Evolutionary conservation across 2,797 vertebrate species (phyloP), one percentile per base, ranked within the genome.

Genomic region (Hoplostethus mediterraneus): DNA sequence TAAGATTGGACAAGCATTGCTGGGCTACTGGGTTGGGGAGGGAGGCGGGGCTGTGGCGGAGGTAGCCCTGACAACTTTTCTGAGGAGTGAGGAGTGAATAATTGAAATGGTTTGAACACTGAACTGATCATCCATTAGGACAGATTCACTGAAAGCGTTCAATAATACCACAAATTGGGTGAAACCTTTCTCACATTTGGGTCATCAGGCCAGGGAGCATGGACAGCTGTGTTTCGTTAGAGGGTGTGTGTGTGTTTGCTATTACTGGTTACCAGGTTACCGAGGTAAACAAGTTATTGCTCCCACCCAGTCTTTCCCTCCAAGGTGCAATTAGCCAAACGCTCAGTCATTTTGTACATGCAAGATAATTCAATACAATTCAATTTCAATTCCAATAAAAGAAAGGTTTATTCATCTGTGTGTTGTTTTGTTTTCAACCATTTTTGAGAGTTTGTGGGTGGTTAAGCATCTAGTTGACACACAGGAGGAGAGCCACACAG

Each of bases 1-100:
- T 95, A 95, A 94, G 93, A 92, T 93, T 94, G 95, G 95, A 95
- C 94, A 95, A 95, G 94, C 95, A 95, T 95, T 92, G 91, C 93
- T 79, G 87, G 87, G 84, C 77, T 14, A 77, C 69, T 84, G 82
- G 70, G 77, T 79, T 36, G 48, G 68, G 72, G 83, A n/a, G 76
- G 87, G 81, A 88, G 88, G 89, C 85, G 91, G 90, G 86, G 81
- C 73, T 2, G 58, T 2, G 61, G 71, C 81, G 70, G 80, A 91
- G 86, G 89, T 93, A 93, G 91, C 89, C 93, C 88, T 92, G 91
- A 93, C 93, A 94, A 93, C 93, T 89, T 91, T 87, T 89, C 85
- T 89, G 21, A 21, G 60, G 76, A 86, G 84, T 58, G 71, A 69
- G 62, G 69, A 86, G 82, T 83, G 82, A 91, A 91, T 89, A 84